A percentile compares a stretch with the other conserved stretches of the same genome.
Conservation (phyloP, 2,888 invertebrate genomes). For the Cryptocheilus praepositus region DNA sequence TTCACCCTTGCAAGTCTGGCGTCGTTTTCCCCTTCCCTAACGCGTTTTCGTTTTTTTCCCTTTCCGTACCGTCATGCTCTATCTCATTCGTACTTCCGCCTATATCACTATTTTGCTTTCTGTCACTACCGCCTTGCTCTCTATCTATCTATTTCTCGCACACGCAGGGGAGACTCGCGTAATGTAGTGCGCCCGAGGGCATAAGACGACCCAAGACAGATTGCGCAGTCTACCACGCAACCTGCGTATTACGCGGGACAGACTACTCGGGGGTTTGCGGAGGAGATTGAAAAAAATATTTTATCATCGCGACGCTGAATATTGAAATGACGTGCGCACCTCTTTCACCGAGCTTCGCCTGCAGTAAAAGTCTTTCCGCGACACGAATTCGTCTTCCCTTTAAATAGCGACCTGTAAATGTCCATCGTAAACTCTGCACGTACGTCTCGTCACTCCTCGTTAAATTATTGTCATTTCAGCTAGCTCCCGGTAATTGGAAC, state of each 20-base stretch:
- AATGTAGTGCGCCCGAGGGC: slow-evolving; percentile 27
- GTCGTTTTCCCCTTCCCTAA: neutral
- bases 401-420: neutral
- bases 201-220: slow-evolving; percentile 28
- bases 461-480: neutral
- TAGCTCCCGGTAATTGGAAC: neutral
- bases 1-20: slow-evolving; percentile 4
- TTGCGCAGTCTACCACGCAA: slow-evolving; percentile 24
- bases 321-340: slow-evolving; percentile 27
- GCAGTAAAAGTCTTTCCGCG: neutral
- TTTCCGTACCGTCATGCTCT: too few species aligned
- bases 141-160: slow-evolving; percentile 8
- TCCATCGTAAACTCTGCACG: neutral
- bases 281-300: slow-evolving; percentile 29
- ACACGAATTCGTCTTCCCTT: neutral
- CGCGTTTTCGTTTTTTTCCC: too few species aligned
- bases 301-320: neutral
- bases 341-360: slow-evolving; percentile 1
- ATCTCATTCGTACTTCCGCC: too few species aligned
- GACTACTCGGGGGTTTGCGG: slow-evolving; percentile 3
- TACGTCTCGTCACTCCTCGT: neutral
- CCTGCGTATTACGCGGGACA: slow-evolving; percentile 13
- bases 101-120: neutral
- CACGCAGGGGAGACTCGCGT: slow-evolving; percentile 21
- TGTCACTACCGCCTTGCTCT: neutral